phyloP scores from a whole-genome alignment of 2,888 invertebrate species.

The Bombyx huttoni region DNA sequence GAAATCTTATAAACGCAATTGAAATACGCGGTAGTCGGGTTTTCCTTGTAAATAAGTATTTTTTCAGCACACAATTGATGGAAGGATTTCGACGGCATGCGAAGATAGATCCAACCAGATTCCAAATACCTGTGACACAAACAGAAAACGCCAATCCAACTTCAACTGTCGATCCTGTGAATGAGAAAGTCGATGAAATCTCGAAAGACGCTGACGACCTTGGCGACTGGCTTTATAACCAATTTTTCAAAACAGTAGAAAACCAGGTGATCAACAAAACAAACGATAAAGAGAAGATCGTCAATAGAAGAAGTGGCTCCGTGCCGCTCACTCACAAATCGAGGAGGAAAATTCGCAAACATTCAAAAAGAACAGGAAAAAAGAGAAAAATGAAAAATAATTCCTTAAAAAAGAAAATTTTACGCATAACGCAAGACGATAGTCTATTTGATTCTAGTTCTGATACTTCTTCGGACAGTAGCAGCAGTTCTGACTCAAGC shows the following conservation, averaged over 20 bases:
- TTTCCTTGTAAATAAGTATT: not conserved
- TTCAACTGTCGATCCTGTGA: constrained; percentile 17
- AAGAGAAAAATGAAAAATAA: constrained; percentile 21
- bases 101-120: constrained; percentile 21
- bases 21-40: too few species aligned
- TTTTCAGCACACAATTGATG: constrained; percentile 42
- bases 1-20: too few species aligned
- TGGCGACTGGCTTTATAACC: constrained; percentile 60
- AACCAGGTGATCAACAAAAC: constrained; percentile 54
- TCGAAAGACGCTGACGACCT: constrained; percentile 46
- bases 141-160: constrained; percentile 5
- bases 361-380: constrained; percentile 15
- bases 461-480: constrained; percentile 12
- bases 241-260: constrained; percentile 61
- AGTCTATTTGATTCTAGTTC: constrained; percentile 43
- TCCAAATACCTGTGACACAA: constrained; percentile 5
- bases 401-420: constrained; percentile 33
- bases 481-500: constrained; percentile 16
- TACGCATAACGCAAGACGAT: constrained; percentile 50
- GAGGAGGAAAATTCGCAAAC: constrained; percentile 21
- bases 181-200: constrained; percentile 32
- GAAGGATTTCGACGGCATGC: constrained; percentile 29
- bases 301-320: constrained; percentile 36
- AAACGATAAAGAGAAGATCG: constrained; percentile 16
- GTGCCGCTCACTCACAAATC: constrained; percentile 9